Base-by-base conservation (phyloP, 1,140 invertebrate species). In the Cardiocondyla obscurior region DNA sequence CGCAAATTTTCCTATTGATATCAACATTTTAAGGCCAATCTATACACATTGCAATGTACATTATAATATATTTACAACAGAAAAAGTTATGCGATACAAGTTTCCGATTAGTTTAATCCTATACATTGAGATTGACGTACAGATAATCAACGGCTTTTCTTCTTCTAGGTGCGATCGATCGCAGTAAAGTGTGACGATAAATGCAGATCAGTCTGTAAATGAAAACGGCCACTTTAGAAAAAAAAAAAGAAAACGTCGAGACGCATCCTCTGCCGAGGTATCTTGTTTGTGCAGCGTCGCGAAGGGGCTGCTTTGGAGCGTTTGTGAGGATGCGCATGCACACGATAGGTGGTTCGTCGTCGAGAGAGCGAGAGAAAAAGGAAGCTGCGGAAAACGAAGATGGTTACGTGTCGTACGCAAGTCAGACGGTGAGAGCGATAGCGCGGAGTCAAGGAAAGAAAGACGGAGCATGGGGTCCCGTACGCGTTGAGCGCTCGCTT, bases 381-480 rank as follows among this genome's bases (percentile, higher is more conserved):
- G 33, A 19, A 74, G 55, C 22, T 19, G 22, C 16, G 5, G 6
- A 30, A 79, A 79, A 79, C 62, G 28, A n/a, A 79, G 74, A 79
- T 4, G 36, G n/a, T n/a, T 67, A 67, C 62, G 30, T 8, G 46
- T 12, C 12, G 42, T 65, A 33, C 22, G 36, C 19, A 67, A 19
- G 33, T 25, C 33, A 39, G 74, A 67, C 60, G 12, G 6, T 5
- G 57, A 51, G 49, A 81, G 12, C 19, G n/a, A 76, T 22, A 82
- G 12, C 16, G 58, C 12, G 12, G 12, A 51, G 25, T 16, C n/a
- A 42, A 39, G 22, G 55, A 33, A 44, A 39, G 70, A 86, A 28
- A 16, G 67, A 79, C 81, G 81, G 81, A 60, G 67, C 55, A 87
- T 60, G 65, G 85, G 86, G 86, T 88, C 76, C 83, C 85, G 74